Evolutionary conservation across 2,888 invertebrate species (phyloP).

Genomic region (Cheilosia pagana): DNA sequence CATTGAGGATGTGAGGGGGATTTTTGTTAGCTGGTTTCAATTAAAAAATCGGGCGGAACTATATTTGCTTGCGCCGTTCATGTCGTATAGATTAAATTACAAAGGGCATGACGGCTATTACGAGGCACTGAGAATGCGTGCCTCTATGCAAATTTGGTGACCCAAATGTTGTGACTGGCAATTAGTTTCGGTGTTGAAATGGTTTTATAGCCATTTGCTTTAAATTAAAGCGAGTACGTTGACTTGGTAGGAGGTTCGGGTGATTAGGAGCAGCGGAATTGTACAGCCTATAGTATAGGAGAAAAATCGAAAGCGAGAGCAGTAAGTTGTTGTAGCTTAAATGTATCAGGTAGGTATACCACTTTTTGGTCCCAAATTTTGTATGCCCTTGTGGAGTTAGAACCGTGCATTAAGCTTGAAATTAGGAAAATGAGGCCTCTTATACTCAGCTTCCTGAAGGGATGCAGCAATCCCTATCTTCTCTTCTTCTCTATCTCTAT

Average conservation of each 20-base stretch:
- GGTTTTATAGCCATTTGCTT: not conserved
- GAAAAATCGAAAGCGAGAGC: no score
- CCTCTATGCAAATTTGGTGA: constrained; percentile 36
- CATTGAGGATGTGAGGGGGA: constrained; percentile 14
- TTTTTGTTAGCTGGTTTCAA: constrained; percentile 45
- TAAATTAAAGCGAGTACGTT: not conserved
- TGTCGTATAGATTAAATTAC: not conserved
- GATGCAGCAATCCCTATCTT: no score
- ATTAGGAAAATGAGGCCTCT: no score
- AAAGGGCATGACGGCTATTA: constrained; percentile 3
- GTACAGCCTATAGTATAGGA: no score
- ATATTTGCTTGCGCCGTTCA: not conserved
- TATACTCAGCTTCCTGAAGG: no score
- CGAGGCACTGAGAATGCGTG: constrained; percentile 1
- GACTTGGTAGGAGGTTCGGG: not conserved
- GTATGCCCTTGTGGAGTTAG: no score
- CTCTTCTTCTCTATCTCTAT: no score
- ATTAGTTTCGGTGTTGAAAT: constrained; percentile 1
- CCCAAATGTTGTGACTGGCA: constrained; percentile 27
- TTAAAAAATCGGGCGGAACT: constrained; percentile 26
- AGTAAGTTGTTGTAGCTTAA: no score
- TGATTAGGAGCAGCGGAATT: no score
- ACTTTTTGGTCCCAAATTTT: no score
- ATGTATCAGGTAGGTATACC: no score
- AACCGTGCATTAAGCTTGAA: no score